Evolutionary conservation across 2,888 invertebrate genomes (phyloP).

Genomic region (Phrixothrix hirtus): DNA sequence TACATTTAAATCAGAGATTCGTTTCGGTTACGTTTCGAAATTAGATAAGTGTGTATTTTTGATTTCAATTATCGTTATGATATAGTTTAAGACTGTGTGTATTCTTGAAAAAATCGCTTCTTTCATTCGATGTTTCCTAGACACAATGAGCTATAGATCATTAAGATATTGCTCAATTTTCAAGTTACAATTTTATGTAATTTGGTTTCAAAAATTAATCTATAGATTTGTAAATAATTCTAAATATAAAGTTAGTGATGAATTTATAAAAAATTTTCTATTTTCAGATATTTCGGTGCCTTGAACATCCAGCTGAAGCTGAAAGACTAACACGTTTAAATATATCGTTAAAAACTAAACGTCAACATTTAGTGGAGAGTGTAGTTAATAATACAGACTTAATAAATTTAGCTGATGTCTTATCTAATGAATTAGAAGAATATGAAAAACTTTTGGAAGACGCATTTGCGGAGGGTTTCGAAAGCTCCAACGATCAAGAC

Average conservation of each 20-base stretch:
- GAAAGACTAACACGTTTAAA: slow-evolving; percentile 62
- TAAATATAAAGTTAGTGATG: not conserved
- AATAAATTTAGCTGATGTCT: slow-evolving; percentile 61
- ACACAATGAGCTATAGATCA: too few relatives aligned
- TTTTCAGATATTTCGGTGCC: slow-evolving; percentile 72
- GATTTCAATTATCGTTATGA: too few relatives aligned
- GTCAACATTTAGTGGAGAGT: slow-evolving; percentile 63
- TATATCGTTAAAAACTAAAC: slow-evolving; percentile 54
- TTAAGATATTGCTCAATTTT: too few relatives aligned
- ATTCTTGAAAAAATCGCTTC: too few relatives aligned
- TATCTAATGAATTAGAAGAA: slow-evolving; percentile 59
- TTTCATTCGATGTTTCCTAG: too few relatives aligned
- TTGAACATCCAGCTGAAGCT: slow-evolving; percentile 79
- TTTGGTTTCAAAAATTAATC: too few relatives aligned
- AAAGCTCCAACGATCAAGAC: slow-evolving; percentile 15
- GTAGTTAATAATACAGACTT: slow-evolving; percentile 66
- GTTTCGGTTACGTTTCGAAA: too few relatives aligned
- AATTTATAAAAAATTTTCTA: slow-evolving; percentile 1
- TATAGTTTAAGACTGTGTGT: too few relatives aligned
- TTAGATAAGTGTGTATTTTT: too few relatives aligned
- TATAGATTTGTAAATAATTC: too few relatives aligned
- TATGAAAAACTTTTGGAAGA: slow-evolving; percentile 69
- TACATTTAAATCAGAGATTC: too few relatives aligned
- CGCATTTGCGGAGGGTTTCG: slow-evolving; percentile 59
- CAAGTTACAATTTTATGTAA: too few relatives aligned